Base-by-base conservation (phyloP, 1,140 invertebrate genomes). In the Drosophila kohkoa region DNA sequence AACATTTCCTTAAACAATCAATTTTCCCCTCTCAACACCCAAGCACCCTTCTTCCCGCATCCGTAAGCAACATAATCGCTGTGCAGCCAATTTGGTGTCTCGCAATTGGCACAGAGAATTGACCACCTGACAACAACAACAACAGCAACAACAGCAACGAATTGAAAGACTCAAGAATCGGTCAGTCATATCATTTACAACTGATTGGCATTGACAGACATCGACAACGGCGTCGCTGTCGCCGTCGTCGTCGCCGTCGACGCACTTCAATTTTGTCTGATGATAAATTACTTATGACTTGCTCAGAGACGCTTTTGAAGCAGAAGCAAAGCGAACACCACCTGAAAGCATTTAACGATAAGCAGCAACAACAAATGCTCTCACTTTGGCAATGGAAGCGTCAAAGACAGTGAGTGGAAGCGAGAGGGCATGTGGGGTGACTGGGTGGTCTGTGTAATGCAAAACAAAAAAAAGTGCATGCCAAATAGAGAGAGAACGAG, bases 261-360 rank as follows among this genome's bases (percentile, higher is more conserved):
- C 74, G 74, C 68, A 81, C 67, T 85, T 77, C 85, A 89, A 85
- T 85, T 85, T 85, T 62, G 85, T 85, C 75, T 79, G 65, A 83
- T 88, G 85, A 88, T 88, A 88, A 88, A 89, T 88, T 88, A 85
- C 85, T 88, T 89, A 89, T 89, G 85, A 85, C 75, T 75, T 49
- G 67, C 35, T 65, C 59, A 72, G 79, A 81, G 20, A 25, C 20
- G 20, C 77, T 77, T 68, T 54, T 75, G 60, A 38, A 69, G 62
- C 60, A 38, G 41, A 48, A 41, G 30, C 20, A 54, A n/a, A 7
- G 5, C 11, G 16, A 57, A 49, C 20, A 63, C 58, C 68, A 88
- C 62, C 83, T 75, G 70, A 83, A 89, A 89, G 63, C 74, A 75
- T 83, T 87, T 74, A 69, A 54, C 75, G 48, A 60, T 54, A 54